Base-by-base conservation (phyloP, 2,797 vertebrate species). In the Austrolebias charrua region DNA sequence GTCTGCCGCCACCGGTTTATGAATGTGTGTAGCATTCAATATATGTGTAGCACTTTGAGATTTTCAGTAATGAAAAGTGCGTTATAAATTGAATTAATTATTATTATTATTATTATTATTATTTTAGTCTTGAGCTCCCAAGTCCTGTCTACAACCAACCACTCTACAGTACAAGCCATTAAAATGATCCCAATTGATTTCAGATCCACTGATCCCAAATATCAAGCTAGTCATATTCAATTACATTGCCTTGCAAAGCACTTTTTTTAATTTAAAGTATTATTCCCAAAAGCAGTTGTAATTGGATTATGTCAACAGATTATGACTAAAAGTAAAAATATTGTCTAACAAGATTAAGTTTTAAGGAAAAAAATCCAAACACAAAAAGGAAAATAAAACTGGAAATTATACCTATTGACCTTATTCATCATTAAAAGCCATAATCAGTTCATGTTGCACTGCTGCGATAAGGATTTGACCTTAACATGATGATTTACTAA, bases 401-500 rank as follows among this genome's bases (percentile, higher is more conserved):
- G 13, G 0, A 45, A 55, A 52, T 55, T 5, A 2, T 55, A 14
- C 28, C 18, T 31, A 11, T 13, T 47, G 33, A 38, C 55, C 29
- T 20, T 19, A 33, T 49, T 67, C 12, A 24, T 31, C n/a, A 60
- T 48, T 45, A 56, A 35, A 31, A 48, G 12, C 49, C 38, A 57
- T 9, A 42, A 45, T 46, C n/a, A 48, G 24, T 61, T 16, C 12
- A 24, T 29, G 3, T 11, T 54, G 35, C 43, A 57, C 7, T 12
- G 6, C 11, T 55, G 29, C 19, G 40, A 71, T n/a, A 28, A 35
- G 12, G 44, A 18, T 55, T 63, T 63, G 38, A 6, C 52, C 46
- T 55, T 16, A 55, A 48, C 28, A 58, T 67, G 48, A 63, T 68
- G 55, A 49, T 62, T 54, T 28, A 40, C 20, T 59, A 53, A 55